Evolutionary conservation across 2,888 invertebrate genomes (phyloP).

Genomic region (Heteromyza rotundicornis): DNA sequence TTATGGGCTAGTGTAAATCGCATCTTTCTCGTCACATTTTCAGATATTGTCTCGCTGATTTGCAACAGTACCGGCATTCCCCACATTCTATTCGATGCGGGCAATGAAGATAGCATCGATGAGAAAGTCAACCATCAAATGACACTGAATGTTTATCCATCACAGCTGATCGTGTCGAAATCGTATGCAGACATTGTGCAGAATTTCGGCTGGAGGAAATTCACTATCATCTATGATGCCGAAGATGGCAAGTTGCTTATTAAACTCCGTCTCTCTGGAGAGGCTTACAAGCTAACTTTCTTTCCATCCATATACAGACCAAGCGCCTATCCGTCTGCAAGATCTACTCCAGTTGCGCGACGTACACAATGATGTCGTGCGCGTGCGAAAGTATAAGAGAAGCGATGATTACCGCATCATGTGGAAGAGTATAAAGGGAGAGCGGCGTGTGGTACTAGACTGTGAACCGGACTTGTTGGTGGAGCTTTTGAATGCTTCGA

Average conservation of each 20-base stretch:
- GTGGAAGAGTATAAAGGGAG: constrained; percentile 63
- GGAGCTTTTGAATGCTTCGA: constrained; percentile 66
- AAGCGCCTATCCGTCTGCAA: constrained; percentile 75
- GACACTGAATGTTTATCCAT: constrained; percentile 75
- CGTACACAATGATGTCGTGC: constrained; percentile 72
- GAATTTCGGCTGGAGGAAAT: constrained; percentile 78
- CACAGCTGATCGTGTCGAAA: constrained; percentile 69
- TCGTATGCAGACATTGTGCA: constrained; percentile 76
- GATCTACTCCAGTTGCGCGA: constrained; percentile 77
- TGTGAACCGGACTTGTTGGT: constrained; percentile 72
- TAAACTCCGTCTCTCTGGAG: background rate
- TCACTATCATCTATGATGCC: constrained; percentile 83
- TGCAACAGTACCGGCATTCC: constrained; percentile 72
- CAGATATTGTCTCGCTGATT: constrained; percentile 64
- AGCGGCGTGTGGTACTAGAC: constrained; percentile 78
- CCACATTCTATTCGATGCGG: constrained; percentile 69
- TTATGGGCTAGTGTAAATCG: background rate
- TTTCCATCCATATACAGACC: constrained; percentile 30
- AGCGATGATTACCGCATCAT: constrained; percentile 51
- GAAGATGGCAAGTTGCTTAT: constrained; percentile 73
- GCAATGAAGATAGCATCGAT: constrained; percentile 61
- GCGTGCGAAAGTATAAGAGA: constrained; percentile 69
- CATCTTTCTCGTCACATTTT: background rate
- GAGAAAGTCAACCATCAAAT: constrained; percentile 64
- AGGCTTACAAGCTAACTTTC: background rate